A percentile compares a stretch with the other conserved stretches of the same genome.
These are phyloP conservation scores for Sapajus apella DNA, from an alignment of 2,113 vertebrate species.

Conservation along the genomic window DNA sequence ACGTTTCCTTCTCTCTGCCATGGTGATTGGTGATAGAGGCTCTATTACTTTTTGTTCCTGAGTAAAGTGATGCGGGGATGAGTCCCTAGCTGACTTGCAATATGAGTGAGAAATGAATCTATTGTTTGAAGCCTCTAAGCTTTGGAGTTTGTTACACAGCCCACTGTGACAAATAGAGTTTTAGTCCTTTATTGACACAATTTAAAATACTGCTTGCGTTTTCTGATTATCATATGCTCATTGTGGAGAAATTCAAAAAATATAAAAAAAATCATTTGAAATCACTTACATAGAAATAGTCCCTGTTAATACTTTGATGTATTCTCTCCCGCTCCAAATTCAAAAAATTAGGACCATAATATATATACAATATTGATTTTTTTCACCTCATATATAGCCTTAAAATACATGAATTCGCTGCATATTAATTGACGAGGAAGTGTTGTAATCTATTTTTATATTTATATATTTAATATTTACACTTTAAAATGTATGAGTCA, in stretches of 20 bases:
- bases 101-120: background rate
- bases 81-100: background rate
- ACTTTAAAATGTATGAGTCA: background rate
- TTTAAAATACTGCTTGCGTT: background rate
- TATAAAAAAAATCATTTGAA: background rate
- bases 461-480: background rate
- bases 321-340: background rate
- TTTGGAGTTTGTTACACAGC: background rate
- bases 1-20: background rate
- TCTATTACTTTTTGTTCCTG: background rate
- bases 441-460: slow-evolving; percentile 6
- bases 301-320: background rate
- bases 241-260: slow-evolving; percentile 23
- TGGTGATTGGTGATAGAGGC: background rate
- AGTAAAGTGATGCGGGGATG: background rate
- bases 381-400: background rate
- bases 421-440: background rate
- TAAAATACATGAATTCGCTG: slow-evolving; percentile 22
- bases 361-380: background rate
- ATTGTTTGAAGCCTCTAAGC: background rate
- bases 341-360: slow-evolving; percentile 11
- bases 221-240: background rate
- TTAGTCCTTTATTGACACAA: background rate
- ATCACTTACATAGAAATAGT: background rate
- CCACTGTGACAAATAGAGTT: background rate